phyloP scores from a whole-genome alignment of 2,888 invertebrate genomes.

The Ommatoiulus sabulosus region DNA sequence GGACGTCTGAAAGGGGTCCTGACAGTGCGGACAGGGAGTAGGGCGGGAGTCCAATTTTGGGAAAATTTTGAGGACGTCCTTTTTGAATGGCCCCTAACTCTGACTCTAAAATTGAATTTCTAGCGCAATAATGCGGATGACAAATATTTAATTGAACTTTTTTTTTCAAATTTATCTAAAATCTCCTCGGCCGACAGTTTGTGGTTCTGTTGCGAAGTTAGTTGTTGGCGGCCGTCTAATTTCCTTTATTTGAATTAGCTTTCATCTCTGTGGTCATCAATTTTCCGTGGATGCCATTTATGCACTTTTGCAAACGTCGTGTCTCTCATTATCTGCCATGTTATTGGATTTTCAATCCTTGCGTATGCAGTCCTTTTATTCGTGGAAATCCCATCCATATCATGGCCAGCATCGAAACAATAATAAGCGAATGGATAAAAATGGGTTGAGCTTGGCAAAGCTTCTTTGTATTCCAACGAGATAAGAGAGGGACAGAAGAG shows the following conservation, averaged over 20 bases:
- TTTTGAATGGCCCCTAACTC: too few relatives aligned
- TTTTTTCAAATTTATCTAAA: not conserved
- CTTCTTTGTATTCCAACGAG: conserved; percentile 39
- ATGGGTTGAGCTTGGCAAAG: conserved; percentile 9
- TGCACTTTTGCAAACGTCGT: conserved; percentile 19
- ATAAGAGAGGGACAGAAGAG: not conserved
- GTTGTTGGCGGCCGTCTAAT: not conserved
- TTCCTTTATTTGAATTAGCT: conserved; percentile 21
- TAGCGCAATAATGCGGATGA: not conserved
- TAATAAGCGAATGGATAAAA: conserved; percentile 37
- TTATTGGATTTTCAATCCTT: conserved; percentile 40
- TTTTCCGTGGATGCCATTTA: conserved; percentile 18
- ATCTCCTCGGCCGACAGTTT: not conserved
- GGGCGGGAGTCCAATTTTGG: too few relatives aligned
- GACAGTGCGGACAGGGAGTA: too few relatives aligned
- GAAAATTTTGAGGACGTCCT: too few relatives aligned
- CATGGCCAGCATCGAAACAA: conserved; percentile 25
- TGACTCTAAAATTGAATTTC: too few relatives aligned
- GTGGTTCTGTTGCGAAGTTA: not conserved
- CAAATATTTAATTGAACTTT: not conserved
- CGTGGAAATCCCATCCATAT: not conserved
- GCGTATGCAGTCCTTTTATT: not conserved
- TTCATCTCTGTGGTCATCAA: conserved; percentile 36
- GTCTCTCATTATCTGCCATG: conserved; percentile 9
- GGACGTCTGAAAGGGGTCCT: too few relatives aligned